Evolutionary conservation across 2,888 invertebrate genomes (phyloP).

Genomic region (Bhutanitis thaidina): DNA sequence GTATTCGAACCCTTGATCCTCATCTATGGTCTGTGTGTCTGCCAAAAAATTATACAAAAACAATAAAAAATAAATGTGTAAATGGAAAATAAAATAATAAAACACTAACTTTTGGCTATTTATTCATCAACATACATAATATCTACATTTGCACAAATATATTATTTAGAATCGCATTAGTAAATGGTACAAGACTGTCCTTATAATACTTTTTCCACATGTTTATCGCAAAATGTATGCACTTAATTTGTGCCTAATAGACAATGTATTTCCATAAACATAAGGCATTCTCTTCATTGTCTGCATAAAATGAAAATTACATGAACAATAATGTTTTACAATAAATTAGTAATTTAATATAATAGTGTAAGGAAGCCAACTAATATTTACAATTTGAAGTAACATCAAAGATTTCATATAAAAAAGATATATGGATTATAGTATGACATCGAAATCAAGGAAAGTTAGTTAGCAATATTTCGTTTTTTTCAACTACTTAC

Average conservation of each 20-base stretch:
- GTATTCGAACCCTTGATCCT: too few relatives aligned
- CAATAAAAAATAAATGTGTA: too few relatives aligned
- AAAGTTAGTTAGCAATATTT: constrained; percentile 1
- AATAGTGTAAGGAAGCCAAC: constrained; percentile 56
- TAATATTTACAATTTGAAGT: constrained; percentile 68
- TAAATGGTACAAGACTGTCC: constrained; percentile 54
- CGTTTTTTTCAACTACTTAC: constrained; percentile 4
- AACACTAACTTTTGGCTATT: constrained; percentile 68
- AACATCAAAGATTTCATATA: constrained; percentile 30
- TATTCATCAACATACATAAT: constrained; percentile 80
- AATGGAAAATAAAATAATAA: too few relatives aligned
- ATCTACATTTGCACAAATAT: constrained; percentile 78
- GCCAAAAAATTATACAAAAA: too few relatives aligned
- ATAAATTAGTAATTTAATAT: constrained; percentile 53
- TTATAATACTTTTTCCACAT: constrained; percentile 58
- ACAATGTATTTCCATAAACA: constrained; percentile 21
- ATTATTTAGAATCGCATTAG: constrained; percentile 71
- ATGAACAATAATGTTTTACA: constrained; percentile 57
- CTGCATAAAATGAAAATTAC: constrained; percentile 37
- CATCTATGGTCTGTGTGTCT: too few relatives aligned
- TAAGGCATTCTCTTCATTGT: constrained; percentile 58
- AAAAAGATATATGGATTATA: background rate
- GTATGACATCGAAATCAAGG: constrained; percentile 12
- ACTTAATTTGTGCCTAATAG: constrained; percentile 42
- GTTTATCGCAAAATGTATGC: constrained; percentile 46